Evolutionary conservation across 2,797 vertebrate species (phyloP), one percentile per base, ranked within the genome.

Genomic region (Loriculus beryllinus): DNA sequence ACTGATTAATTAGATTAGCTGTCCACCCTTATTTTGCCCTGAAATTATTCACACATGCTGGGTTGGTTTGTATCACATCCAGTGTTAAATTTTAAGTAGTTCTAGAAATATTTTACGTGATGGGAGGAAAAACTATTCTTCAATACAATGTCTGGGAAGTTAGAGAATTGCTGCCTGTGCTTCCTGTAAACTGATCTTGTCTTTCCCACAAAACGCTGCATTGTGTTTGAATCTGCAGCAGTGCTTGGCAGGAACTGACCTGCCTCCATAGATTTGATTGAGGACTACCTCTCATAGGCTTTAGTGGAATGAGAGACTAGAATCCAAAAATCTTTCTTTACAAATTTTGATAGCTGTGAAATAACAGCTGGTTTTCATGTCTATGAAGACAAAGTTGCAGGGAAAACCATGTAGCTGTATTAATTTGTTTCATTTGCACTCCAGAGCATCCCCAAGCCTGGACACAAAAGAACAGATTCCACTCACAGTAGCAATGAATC

Each of bases 401-500:
- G 42, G 26, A 83, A 65, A 60, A 22, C 12, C 11, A 17, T 35
- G 5, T 2, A 43, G 26, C 37, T 37, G 7, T 63, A 64, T 11
- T 92, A 57, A 62, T 70, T 92, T 86, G 18, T 70, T 92, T 89
- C 51, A 22, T 68, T 93, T 90, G 60, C 75, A 28, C 82, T 96
- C 43, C 90, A 99, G 99, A 98, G 97, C 77, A 96, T 98, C 71
- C 98, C 99, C 86, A 99, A 99, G 95, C 99, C 98, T 74, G 99
- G 99, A 70, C 99, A 99, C 98, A 99, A 98, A 97, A 98, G 99
- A 97, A 99, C 98, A 2, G 99, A 99, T 93, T 99, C 99, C 80
- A 99, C 99, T 29, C 99, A 99, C 97, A 99, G 99, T 96, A 99
- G 99, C 98, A 99, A 99, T 96, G 99, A 99, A 93, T 99, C 99